A percentile compares a stretch with the other conserved stretches of the same genome.
Conservation (phyloP, 2,888 invertebrate genomes). For the Tanytarsus gracilentus region DNA sequence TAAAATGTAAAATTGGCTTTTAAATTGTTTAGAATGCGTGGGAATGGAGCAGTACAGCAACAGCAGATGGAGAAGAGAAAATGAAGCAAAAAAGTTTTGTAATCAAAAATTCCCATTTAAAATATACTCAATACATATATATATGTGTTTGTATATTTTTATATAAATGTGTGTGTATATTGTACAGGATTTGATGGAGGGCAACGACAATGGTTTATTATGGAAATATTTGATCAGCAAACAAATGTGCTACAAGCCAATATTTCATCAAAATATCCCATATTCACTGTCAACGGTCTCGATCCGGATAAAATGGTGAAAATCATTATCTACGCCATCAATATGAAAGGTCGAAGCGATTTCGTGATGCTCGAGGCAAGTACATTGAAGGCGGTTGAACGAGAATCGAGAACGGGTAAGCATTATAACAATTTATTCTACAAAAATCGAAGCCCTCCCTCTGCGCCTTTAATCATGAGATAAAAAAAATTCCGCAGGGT, state of each 20-base stretch:
- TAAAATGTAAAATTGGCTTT: too few relatives aligned
- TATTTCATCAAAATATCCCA: constrained; percentile 58
- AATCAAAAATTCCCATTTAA: too few relatives aligned
- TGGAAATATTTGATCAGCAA: constrained; percentile 62
- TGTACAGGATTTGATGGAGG: constrained; percentile 67
- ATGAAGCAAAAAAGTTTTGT: too few relatives aligned
- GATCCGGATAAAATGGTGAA: constrained; percentile 69
- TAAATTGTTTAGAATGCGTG: too few relatives aligned
- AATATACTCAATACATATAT: too few relatives aligned
- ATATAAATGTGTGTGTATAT: too few relatives aligned
- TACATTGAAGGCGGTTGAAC: constrained; percentile 65
- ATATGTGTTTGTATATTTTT: too few relatives aligned
- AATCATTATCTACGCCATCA: constrained; percentile 71
- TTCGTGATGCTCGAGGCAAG: constrained; percentile 59
- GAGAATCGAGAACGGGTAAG: constrained; percentile 65
- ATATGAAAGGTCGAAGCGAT: constrained; percentile 74
- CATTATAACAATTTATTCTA: background rate
- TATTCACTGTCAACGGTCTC: constrained; percentile 67
- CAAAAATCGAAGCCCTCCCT: background rate
- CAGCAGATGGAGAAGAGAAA: too few relatives aligned
- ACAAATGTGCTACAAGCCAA: constrained; percentile 54
- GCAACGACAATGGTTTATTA: constrained; percentile 59
- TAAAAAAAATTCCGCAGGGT: background rate
- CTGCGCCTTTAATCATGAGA: background rate
- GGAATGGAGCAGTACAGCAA: too few relatives aligned